Evolutionary conservation across 2,888 invertebrate species (phyloP), one percentile per base, ranked within the genome.

Genomic region (Endotricha flammealis): DNA sequence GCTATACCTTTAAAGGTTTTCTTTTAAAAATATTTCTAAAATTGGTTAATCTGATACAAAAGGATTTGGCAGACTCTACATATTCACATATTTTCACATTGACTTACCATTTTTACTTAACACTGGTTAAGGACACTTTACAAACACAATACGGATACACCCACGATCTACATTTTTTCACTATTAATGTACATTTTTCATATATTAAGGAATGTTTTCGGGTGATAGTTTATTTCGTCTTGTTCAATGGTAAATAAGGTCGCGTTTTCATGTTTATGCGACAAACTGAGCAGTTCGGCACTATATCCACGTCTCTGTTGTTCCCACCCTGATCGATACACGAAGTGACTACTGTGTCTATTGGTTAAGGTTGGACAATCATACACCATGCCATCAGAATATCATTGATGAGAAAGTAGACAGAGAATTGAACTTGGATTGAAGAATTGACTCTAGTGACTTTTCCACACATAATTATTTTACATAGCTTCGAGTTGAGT

Each of bases 201-300:
- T 9, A 6, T 28, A 24, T 7, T 34, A 23, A 9, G 20, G 46
- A 44, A 41, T 11, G 11, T 28, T 12, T 47, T 36, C 30, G 38
- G 44, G 46, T 45, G 43, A 48, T 56, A 51, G 36, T 46, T 44
- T 46, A 57, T 60, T 51, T 57, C 57, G 47, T 50, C 42, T 41
- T 43, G 54, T 46, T 45, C 42, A 46, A 53, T 48, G 51, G 68
- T 67, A 63, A 66, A 71, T 74, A 75, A 65, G 64, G 70, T 72
- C 64, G 69, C 60, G 57, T 77, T 77, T 76, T 53, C 70, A 72
- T 74, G 72, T 75, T 76, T 70, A 80, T 83, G 83, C 85, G 81
- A 72, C 82, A 81, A 76, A 74, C 55, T 33, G 77, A 83, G 57
- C 48, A 56, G 73, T 48, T 48, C 46, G 51, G 67, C 60, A 44